Conservation (phyloP, 35 echinoderm and acorn worm species). For the Patiria miniata region DNA sequence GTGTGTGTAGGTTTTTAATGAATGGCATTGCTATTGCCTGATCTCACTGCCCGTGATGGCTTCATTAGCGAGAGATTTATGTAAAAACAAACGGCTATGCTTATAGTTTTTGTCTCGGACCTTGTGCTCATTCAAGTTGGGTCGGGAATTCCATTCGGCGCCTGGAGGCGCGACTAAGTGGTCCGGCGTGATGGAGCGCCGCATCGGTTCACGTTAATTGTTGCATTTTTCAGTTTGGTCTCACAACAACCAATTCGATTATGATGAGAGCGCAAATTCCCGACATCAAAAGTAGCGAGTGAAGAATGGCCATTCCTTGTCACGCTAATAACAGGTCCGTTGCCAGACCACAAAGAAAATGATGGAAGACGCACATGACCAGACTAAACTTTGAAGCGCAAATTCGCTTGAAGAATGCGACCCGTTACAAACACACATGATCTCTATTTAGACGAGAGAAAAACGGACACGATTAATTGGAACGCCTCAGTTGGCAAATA, state of each 20-base stretch:
- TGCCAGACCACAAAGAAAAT: neutral
- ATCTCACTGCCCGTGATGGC: neutral
- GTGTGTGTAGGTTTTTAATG: too few relatives aligned
- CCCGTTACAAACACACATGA: too few relatives aligned
- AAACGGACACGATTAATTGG: too few relatives aligned
- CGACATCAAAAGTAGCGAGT: slow-evolving; percentile 16
- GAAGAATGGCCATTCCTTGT: neutral
- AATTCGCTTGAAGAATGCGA: too few relatives aligned
- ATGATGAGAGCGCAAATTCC: neutral
- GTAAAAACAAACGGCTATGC: slow-evolving; percentile 17
- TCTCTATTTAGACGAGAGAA: too few relatives aligned
- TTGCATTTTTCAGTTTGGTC: neutral
- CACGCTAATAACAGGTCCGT: neutral
- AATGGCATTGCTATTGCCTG: neutral
- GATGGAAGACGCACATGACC: slow-evolving; percentile 3
- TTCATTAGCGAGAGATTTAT: slow-evolving; percentile 16
- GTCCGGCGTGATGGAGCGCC: neutral
- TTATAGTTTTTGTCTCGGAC: neutral
- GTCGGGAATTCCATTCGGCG: slow-evolving; percentile 5
- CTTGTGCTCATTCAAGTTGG: neutral
- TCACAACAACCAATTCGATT: neutral
- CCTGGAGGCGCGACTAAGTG: slow-evolving; percentile 18
- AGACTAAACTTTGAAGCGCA: too few relatives aligned
- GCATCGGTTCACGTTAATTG: slow-evolving; percentile 10
- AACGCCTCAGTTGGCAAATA: too few relatives aligned